Base-by-base conservation (phyloP, 1,140 invertebrate species). In the Apis cerana region DNA sequence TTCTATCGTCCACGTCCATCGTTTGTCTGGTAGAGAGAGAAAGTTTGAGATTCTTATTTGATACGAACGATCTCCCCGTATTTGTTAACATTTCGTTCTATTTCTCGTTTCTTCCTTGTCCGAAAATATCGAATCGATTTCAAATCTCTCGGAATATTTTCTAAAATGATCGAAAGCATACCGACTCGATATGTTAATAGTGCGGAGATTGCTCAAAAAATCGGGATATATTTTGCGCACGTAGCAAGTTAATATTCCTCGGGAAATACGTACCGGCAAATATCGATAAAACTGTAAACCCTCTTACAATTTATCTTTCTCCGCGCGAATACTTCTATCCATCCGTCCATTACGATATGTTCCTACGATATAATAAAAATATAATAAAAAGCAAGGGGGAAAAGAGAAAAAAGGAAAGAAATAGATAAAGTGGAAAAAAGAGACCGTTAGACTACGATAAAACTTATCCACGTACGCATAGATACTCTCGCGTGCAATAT, bases 231-330 rank as follows among this genome's bases (percentile, higher is more conserved):
- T 19, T 43, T 50, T 17, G 9, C 33, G n/a, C 65, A 48, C 50
- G 11, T n/a, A 33, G 43, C n/a, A 15, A 2, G 43, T n/a, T 70
- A 78, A 78, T 78, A 69, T 59, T 58, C 54, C n/a, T 4, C 27
- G 27, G 15, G 61, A 79, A 33, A 71, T 70, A 70, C 50, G 76
- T 19, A 5, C 17, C 43, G 15, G 23, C 15, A 43, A 71, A 52
- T 61, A 71, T 71, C 67, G 76, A 71, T 71, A 61, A 70, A 70
- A 8, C 54, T 23, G 62, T 43, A 21, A 65, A 65, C 69, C 69
- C 50, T 54, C 17, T 78, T 43, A 8, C 76, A 21, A 77, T 67
- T 59, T 70, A 17, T 43, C n/a, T 43, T 43, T 12, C 21, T 59
- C 59, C n/a, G 19, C 19, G 15, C 11, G 17, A 43, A 1, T 59